Base-by-base conservation (phyloP, 2,113 vertebrate species). In the Leucopternis melanops region DNA sequence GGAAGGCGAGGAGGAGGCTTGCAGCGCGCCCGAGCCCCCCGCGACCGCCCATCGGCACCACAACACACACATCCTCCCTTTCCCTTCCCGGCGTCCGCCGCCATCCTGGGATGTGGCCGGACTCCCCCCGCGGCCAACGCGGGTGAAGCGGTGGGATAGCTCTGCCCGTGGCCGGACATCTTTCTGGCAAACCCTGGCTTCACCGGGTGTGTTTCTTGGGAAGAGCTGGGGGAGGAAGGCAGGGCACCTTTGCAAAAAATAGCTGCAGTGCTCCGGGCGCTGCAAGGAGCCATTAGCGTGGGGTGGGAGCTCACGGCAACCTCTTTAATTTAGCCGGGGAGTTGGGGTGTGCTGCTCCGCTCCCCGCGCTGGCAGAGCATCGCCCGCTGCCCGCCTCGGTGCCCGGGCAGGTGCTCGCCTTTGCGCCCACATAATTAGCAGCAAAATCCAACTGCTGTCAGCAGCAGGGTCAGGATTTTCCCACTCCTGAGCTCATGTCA, bases 261-360 rank as follows among this genome's bases (percentile, higher is more conserved):
- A 38, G 20, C 27, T 36, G 5, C 44, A 21, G 80, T 6, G 6
- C 47, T 40, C n/a, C 4, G 0, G 62, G 73, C 6, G 1, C 40
- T 7, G 17, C 57, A 5, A 18, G 32, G 72, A 34, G 3, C 40
- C 6, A 0, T 1, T 1, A 11, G 9, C 0, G 6, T 1, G 4
- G 58, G 44, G 8, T 29, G 73, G 62, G 26, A 72, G 82, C 36
- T 52, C 81, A 13, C 5, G 0, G 16, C n/a, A 15, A 19, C 52
- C 36, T 25, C 52, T 52, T 15, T 2, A 2, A 29, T 81, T n/a
- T 8, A 7, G 10, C 44, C 38, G 4, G 21, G 62, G 58, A 13
- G 12, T 0, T 18, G 78, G 73, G 70, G 27, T 17, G 57, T 27
- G 36, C 57, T 44, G 44, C 72, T 65, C n/a, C 4, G 1, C 81